A percentile compares a stretch with the other conserved stretches of the same genome.
Evolutionary conservation across 2,113 vertebrate genomes (phyloP).

Genomic region (Loxodonta africana): DNA sequence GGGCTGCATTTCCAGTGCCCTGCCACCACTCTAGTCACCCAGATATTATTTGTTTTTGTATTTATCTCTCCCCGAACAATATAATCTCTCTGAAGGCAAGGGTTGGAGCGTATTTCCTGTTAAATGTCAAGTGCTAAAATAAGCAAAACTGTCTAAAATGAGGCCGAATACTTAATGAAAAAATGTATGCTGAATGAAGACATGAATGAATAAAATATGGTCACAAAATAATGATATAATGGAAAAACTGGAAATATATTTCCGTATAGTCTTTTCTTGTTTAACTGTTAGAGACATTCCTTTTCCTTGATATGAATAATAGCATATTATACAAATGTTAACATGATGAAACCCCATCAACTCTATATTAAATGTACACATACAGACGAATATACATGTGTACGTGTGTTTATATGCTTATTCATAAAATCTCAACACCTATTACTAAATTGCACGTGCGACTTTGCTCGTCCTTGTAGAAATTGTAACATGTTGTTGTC

Average conservation of each 20-base stretch:
- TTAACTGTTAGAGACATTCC: background rate
- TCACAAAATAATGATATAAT: background rate
- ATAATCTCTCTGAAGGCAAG: background rate
- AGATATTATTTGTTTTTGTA: background rate
- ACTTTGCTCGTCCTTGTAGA: background rate
- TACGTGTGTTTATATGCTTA: background rate
- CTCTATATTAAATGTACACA: background rate
- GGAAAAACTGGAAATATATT: background rate
- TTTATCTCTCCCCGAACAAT: background rate
- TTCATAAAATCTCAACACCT: background rate
- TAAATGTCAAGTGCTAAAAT: background rate
- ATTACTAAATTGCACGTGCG: background rate
- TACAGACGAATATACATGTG: background rate
- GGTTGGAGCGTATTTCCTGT: background rate
- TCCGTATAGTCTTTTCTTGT: background rate
- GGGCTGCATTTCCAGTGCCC: background rate
- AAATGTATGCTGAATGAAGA: background rate
- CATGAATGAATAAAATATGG: background rate
- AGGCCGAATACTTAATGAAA: background rate
- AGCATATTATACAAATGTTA: background rate
- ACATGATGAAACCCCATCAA: background rate
- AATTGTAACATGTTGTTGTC: background rate
- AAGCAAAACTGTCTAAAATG: background rate
- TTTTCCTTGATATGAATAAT: background rate
- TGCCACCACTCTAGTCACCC: background rate